Conservation (phyloP, 2,797 vertebrate species). For the Leuciscus waleckii region DNA sequence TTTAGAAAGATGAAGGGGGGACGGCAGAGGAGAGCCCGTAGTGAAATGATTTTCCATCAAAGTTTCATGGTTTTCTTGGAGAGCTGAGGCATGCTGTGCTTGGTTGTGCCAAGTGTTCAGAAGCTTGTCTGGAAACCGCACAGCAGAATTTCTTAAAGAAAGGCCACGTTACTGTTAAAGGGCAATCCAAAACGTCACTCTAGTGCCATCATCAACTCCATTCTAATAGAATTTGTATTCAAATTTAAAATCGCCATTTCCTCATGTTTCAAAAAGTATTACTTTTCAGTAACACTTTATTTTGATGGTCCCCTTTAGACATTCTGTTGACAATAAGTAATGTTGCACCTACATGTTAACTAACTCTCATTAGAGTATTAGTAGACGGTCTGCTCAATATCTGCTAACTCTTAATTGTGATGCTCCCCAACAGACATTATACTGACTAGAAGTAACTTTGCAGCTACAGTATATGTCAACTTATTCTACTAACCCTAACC, state of each 20-base stretch:
- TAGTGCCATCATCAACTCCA: background rate
- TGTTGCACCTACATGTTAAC: too few species aligned
- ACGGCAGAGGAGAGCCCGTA: background rate
- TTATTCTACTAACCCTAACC: background rate
- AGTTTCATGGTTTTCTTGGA: slow-evolving; percentile 32
- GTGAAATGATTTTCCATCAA: slow-evolving; percentile 45
- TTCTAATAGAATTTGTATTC: background rate
- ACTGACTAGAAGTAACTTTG: background rate
- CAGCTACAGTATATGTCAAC: background rate
- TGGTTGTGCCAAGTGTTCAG: slow-evolving; percentile 21
- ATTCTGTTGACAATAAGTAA: background rate
- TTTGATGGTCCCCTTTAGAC: background rate
- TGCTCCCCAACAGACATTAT: background rate
- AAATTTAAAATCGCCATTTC: background rate
- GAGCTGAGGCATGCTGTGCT: slow-evolving; percentile 4
- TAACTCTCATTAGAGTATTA: too few species aligned
- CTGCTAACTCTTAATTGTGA: too few species aligned
- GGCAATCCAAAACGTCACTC: background rate
- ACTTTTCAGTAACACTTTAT: background rate
- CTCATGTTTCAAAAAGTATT: background rate
- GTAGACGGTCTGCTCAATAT: too few species aligned
- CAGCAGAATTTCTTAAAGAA: background rate
- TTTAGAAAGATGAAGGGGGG: slow-evolving; percentile 25
- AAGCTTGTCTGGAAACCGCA: background rate
- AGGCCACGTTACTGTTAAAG: slow-evolving; percentile 4